These are phyloP conservation scores for Orchesella cincta DNA, from an alignment of 1,140 invertebrate species.

Conservation along the genomic window DNA sequence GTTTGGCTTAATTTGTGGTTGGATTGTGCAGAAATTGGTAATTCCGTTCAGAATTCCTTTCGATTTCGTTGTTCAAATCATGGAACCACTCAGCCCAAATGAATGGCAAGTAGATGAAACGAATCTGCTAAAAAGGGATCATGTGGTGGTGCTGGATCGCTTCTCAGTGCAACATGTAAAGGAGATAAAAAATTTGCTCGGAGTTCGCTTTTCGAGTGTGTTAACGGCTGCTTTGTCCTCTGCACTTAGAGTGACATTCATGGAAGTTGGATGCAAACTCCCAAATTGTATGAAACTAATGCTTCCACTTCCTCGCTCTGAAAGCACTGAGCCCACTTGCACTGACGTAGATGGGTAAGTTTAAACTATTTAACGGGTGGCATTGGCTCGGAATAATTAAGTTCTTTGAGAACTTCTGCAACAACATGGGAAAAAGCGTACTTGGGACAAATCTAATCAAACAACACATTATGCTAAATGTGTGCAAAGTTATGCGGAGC, in stretches of 20 bases:
- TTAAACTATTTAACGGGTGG: too few relatives aligned
- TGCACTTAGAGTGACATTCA: constrained; percentile 10
- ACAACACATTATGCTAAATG: too few relatives aligned
- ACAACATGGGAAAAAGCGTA: too few relatives aligned
- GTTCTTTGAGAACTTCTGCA: too few relatives aligned
- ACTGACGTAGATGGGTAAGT: not conserved
- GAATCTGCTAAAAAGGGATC: constrained; percentile 37
- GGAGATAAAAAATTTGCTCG: constrained; percentile 29
- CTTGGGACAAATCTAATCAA: too few relatives aligned
- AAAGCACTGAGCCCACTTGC: too few relatives aligned
- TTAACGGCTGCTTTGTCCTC: constrained; percentile 31
- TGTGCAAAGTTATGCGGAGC: too few relatives aligned
- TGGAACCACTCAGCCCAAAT: constrained; percentile 28
- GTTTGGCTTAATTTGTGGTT: not conserved
- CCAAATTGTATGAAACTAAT: constrained; percentile 1
- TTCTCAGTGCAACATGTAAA: constrained; percentile 36
- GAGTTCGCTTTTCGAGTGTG: constrained; percentile 35
- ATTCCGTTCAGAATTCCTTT: constrained; percentile 29
- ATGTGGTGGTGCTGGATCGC: constrained; percentile 33
- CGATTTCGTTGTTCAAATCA: constrained; percentile 31
- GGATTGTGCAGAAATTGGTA: constrained; percentile 6
- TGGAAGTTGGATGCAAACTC: not conserved
- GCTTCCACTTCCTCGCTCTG: not conserved
- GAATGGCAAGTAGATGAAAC: constrained; percentile 33
- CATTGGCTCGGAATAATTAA: too few relatives aligned